Evolutionary conservation across 1,140 invertebrate species (phyloP), one percentile per base, ranked within the genome.

Genomic region (Batillaria attramentaria): DNA sequence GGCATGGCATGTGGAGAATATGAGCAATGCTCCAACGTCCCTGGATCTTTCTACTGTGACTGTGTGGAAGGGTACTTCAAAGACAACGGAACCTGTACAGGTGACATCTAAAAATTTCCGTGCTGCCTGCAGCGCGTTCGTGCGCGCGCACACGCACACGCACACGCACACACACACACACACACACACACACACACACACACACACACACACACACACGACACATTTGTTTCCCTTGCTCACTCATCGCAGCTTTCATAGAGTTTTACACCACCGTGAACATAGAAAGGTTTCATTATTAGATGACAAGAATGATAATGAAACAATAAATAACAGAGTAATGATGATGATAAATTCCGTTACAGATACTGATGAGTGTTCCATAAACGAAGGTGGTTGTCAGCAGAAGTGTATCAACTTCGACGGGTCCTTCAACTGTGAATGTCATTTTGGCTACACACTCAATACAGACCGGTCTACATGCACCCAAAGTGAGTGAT

Each of bases 341-440:
- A 18, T 16, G n/a, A n/a, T 62, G n/a, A 28, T 62, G 10, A 24
- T 62, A 8, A 62, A 10, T 62, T 62, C 33, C 8, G 4, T 76
- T 60, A 2, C 65, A 90, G 89, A 91, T 79, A 81, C 89, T 5
- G 86, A 91, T 73, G 90, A 91, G 80, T 91, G 90, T 78, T 37
- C 79, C 20, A 72, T 70, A 20, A 79, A 79, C 13, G 86, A 84
- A 70, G 85, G 82, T 35, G 83, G 75, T 0, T 91, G 90, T 84
- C 81, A 88, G 46, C 90, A 91, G 42, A 82, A 81, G 33, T 86
- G 85, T 70, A 39, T 46, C 8, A 83, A 84, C 54, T 68, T 73
- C 13, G 62, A 69, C 31, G 83, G 84, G 0, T 76, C 66, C 6
- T 86, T 81, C 72, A 82, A 79, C 43, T 86, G 85, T 73, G 54